Base-by-base conservation (phyloP, 2,888 invertebrate species). In the Osmoderma eremita region DNA sequence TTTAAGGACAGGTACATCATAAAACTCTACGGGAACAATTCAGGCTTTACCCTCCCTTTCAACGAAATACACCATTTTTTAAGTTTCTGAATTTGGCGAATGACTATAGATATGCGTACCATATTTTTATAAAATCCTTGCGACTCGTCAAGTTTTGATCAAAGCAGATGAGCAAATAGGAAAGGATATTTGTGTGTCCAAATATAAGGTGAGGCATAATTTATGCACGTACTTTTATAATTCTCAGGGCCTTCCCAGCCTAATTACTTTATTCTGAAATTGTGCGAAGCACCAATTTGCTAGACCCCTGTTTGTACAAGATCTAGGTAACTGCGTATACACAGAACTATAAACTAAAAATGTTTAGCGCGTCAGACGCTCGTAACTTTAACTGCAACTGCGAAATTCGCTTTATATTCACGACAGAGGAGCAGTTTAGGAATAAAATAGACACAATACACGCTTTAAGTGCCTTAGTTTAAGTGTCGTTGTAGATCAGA, bases 201-300 rank as follows among this genome's bases (percentile, higher is more conserved):
- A 61, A 30, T 61, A 45, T 45, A 61, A 22, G 24, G n/a, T n/a
- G n/a, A 61, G 24, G 58, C 45, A 45, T 61, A 45, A 56, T 56
- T 42, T 39, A 56, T 39, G 38, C 41, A 18, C 1, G 51, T 49
- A n/a, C n/a, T n/a, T n/a, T n/a, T n/a, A n/a, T n/a, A n/a, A n/a
- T n/a, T 38, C 18, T 10, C 38, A 12, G 15, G 17, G 18, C 6
- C 38, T 13, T 51, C 13, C 15, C n/a, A n/a, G 15, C 15, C 8
- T 38, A 53, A 53, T 53, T 38, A 53, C 15, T 53, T 18, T 12
- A 38, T 38, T 53, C 38, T 53, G 12, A 10, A 36, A 53, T 38
- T 39, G 18, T 53, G 18, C 12, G 38, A 53, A 12, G 4, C 17
- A 18, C 38, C 17, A 38, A 10, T 53, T 36, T 4, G 2, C 38